Conservation (phyloP, 1,140 invertebrate genomes). For the Lordiphosa clarofinis region DNA sequence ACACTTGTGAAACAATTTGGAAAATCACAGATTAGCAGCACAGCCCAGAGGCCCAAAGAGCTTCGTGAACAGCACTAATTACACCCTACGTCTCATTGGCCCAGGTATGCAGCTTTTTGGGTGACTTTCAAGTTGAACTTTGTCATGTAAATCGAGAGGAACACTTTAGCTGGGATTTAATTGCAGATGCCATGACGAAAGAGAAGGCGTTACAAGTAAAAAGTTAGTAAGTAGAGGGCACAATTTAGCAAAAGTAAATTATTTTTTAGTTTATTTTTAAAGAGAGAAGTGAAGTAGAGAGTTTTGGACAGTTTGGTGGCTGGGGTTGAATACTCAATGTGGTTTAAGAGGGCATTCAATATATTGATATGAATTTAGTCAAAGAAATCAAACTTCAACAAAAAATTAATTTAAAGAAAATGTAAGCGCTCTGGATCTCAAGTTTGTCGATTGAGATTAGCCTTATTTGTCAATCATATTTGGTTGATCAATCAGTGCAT, state of each 20-base stretch:
- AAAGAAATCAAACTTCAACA: no score
- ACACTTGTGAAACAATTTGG: slow-evolving; percentile 79
- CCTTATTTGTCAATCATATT: no score
- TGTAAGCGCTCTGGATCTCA: no score
- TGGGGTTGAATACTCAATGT: no score
- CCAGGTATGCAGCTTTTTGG: slow-evolving; percentile 3
- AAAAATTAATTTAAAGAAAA: no score
- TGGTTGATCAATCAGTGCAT: no score
- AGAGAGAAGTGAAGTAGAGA: neutral
- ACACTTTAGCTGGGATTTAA: slow-evolving; percentile 10
- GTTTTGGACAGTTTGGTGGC: no score
- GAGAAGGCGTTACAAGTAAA: neutral
- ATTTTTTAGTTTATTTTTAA: no score
- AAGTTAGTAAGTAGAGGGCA: slow-evolving; percentile 24
- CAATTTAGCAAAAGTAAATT: slow-evolving; percentile 8
- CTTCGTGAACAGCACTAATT: slow-evolving; percentile 47
- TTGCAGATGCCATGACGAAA: neutral
- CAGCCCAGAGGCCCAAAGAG: slow-evolving; percentile 6
- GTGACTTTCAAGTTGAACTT: slow-evolving; percentile 28
- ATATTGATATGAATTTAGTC: no score
- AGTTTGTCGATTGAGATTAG: no score
- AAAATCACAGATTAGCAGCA: slow-evolving; percentile 78
- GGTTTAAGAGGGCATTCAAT: no score
- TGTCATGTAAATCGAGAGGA: slow-evolving; percentile 45
- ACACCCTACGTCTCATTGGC: slow-evolving; percentile 58